A percentile compares a stretch with the other conserved stretches of the same genome.
Conservation (phyloP, 2,888 invertebrate genomes). For the Thereva nobilitata region DNA sequence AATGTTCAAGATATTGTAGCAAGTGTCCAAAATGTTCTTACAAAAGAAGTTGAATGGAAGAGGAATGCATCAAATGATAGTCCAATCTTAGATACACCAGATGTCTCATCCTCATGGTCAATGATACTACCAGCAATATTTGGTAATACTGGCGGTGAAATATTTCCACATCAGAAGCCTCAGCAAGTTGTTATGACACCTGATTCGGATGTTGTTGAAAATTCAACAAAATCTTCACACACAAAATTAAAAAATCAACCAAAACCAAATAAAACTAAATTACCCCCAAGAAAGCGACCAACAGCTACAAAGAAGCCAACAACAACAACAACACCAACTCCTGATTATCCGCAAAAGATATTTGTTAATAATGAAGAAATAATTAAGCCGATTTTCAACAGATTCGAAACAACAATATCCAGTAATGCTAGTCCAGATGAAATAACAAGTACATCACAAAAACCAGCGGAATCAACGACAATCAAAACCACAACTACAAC, state of each 20-base stretch:
- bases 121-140: conserved; percentile 80
- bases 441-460: conserved; percentile 44
- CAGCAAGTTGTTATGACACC: conserved; percentile 57
- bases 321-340: conserved; percentile 11
- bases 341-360: conserved; percentile 45
- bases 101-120: conserved; percentile 78
- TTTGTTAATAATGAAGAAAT: conserved; percentile 54
- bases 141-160: conserved; percentile 69
- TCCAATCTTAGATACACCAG: conserved; percentile 69
- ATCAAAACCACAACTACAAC: conserved; percentile 30
- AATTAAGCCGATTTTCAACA: conserved; percentile 45
- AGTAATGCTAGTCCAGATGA: background rate
- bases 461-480: conserved; percentile 39
- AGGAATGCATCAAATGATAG: conserved; percentile 61
- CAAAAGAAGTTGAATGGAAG: conserved; percentile 69
- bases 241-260: conserved; percentile 30
- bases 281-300: conserved; percentile 40
- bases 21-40: conserved; percentile 81
- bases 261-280: conserved; percentile 25
- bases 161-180: conserved; percentile 62
- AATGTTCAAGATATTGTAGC: conserved; percentile 79
- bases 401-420: conserved; percentile 24
- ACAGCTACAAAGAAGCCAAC: conserved; percentile 50
- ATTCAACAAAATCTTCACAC: conserved; percentile 46
- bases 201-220: conserved; percentile 56